phyloP scores from a whole-genome alignment of 2,888 invertebrate genomes.

The Volucella inflata region DNA sequence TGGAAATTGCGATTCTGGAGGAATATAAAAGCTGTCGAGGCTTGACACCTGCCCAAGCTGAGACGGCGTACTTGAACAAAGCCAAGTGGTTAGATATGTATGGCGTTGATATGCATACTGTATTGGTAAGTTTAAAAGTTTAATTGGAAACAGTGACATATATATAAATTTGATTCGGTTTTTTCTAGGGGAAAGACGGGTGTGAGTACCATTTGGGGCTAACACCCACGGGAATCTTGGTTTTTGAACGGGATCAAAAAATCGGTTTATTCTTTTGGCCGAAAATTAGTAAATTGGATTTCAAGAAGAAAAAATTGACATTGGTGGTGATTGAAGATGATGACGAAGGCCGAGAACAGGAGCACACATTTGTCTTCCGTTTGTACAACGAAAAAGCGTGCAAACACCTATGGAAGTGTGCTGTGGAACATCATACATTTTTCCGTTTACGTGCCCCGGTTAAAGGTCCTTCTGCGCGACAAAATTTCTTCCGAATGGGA shows the following conservation, averaged over 20 bases:
- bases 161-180: constrained; percentile 10
- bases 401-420: constrained; percentile 99
- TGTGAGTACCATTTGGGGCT: constrained; percentile 98
- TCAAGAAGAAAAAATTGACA: constrained; percentile 98
- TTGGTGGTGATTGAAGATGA: constrained; percentile 99
- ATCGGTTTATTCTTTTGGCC: constrained; percentile 99
- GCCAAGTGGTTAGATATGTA: constrained; percentile 99
- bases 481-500: constrained; percentile 99
- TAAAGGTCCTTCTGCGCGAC: constrained; percentile 93
- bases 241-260: constrained; percentile 98
- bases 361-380: constrained; percentile 99
- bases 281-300: constrained; percentile 98
- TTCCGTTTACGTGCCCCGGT: constrained; percentile 96
- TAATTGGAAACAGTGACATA: background rate
- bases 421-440: constrained; percentile 99
- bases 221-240: constrained; percentile 98
- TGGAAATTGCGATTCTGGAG: constrained; percentile 97
- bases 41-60: constrained; percentile 97
- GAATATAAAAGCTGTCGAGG: constrained; percentile 94
- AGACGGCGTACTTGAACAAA: constrained; percentile 96
- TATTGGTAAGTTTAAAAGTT: constrained; percentile 86
- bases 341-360: constrained; percentile 97
- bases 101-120: constrained; percentile 99
- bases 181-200: constrained; percentile 93
- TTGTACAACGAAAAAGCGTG: constrained; percentile 98